Conservation (phyloP, 2,888 invertebrate genomes). For the Liopterus haemorrhoidalis region DNA sequence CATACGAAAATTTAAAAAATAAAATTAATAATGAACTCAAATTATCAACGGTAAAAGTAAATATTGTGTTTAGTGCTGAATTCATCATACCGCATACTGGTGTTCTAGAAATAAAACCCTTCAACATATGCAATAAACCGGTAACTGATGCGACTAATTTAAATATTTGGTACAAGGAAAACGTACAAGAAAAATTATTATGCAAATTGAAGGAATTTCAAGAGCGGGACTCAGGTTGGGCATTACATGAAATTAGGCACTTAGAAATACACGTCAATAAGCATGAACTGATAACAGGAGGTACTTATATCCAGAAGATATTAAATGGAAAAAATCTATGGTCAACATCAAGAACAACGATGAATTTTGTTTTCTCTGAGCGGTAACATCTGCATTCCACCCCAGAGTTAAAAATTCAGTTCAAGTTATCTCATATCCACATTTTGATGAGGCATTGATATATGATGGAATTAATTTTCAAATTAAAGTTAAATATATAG, state of each 20-base stretch:
- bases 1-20: too few relatives aligned
- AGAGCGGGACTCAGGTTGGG: slow-evolving; percentile 31
- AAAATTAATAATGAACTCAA: too few relatives aligned
- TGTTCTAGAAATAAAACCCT: too few relatives aligned
- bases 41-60: too few relatives aligned
- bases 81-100: too few relatives aligned
- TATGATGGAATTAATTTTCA: slow-evolving; percentile 27
- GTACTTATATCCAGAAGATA: slow-evolving; percentile 19
- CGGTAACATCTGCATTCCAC: slow-evolving; percentile 23
- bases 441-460: slow-evolving; percentile 23
- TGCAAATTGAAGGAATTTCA: slow-evolving; percentile 32
- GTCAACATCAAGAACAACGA: slow-evolving; percentile 32
- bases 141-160: too few relatives aligned
- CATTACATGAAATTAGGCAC: slow-evolving; percentile 25
- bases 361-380: slow-evolving; percentile 29
- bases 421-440: slow-evolving; percentile 23
- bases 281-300: slow-evolving; percentile 18
- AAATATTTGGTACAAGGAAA: too few relatives aligned
- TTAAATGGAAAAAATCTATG: slow-evolving; percentile 27
- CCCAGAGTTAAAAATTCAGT: slow-evolving; percentile 16
- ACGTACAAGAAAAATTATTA: too few relatives aligned
- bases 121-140: too few relatives aligned
- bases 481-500: slow-evolving; percentile 20
- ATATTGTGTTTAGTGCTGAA: too few relatives aligned
- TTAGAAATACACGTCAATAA: slow-evolving; percentile 22